A percentile compares a stretch with the other conserved stretches of the same genome.
These are phyloP conservation scores for Podiceps cristatus DNA, from an alignment of 2,113 vertebrate genomes.

Conservation along the genomic window DNA sequence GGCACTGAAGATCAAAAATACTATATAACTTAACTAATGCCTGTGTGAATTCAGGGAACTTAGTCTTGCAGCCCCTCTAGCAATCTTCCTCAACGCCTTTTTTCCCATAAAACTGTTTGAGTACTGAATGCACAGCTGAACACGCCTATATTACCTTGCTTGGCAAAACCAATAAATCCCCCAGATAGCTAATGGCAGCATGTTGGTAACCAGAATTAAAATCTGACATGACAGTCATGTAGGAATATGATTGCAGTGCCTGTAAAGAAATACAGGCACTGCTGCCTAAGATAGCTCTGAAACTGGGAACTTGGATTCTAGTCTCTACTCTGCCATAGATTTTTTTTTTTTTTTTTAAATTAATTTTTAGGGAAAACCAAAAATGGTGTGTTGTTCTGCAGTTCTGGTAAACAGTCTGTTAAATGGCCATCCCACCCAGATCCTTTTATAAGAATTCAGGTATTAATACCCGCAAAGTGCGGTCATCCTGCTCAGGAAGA, in stretches of 20 bases:
- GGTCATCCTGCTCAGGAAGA: not conserved
- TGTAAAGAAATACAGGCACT: not conserved
- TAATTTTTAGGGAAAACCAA: not conserved
- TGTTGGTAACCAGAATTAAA: not conserved
- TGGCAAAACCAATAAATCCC: not conserved
- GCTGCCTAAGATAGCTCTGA: not conserved
- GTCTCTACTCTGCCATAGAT: not conserved
- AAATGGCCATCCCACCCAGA: not conserved
- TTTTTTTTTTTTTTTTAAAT: not conserved
- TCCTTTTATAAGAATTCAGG: not conserved
- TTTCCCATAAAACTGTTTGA: not conserved
- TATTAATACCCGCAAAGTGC: not conserved
- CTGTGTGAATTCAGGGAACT: not conserved
- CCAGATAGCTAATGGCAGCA: not conserved
- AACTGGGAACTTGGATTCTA: not conserved
- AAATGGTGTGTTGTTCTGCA: not conserved
- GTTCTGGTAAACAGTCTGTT: not conserved
- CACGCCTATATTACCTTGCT: not conserved
- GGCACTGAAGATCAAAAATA: not conserved
- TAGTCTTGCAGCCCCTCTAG: not conserved
- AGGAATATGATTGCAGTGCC: not conserved
- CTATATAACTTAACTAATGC: not conserved
- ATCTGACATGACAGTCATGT: not conserved
- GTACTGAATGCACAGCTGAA: not conserved
- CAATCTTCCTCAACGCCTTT: not conserved